phyloP scores from a whole-genome alignment of 1,140 invertebrate species.

The Telenomus remus region DNA sequence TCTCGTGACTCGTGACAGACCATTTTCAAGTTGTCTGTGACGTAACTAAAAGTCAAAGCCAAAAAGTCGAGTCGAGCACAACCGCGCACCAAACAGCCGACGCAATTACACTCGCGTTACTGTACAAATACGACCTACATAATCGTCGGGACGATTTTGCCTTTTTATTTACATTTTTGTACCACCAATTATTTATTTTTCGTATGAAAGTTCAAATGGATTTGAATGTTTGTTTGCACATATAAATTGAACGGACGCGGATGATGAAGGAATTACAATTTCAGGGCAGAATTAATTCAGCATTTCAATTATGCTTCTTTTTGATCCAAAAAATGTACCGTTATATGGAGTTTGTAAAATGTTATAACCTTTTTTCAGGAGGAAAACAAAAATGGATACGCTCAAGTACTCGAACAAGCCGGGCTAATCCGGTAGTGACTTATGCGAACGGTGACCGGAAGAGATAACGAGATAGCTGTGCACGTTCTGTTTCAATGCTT shows the following conservation, averaged over 20 bases:
- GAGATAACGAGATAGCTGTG: constrained; percentile 47
- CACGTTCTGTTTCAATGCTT: constrained; percentile 45
- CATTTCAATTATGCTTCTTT: background rate
- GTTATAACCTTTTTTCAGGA: no score
- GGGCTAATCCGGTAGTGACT: constrained; percentile 39
- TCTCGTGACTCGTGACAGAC: constrained; percentile 10
- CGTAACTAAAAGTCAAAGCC: constrained; percentile 33
- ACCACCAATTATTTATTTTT: no score
- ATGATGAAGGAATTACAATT: no score
- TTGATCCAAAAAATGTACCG: background rate
- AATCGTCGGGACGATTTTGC: constrained; percentile 13
- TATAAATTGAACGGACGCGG: no score
- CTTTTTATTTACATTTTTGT: no score
- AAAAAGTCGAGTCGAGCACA: constrained; percentile 29
- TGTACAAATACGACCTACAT: constrained; percentile 24
- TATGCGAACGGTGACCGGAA: constrained; percentile 42
- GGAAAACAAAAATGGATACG: constrained; percentile 23
- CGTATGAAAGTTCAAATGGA: no score
- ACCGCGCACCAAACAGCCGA: constrained; percentile 24
- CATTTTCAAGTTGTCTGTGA: constrained; percentile 26
- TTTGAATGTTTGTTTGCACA: no score
- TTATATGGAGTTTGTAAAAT: background rate
- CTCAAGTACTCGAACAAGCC: constrained; percentile 35
- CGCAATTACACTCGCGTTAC: constrained; percentile 21
- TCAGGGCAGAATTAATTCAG: no score